These are phyloP conservation scores for Zosterops borbonicus DNA, from an alignment of 2,113 vertebrate species.

Conservation along the genomic window DNA sequence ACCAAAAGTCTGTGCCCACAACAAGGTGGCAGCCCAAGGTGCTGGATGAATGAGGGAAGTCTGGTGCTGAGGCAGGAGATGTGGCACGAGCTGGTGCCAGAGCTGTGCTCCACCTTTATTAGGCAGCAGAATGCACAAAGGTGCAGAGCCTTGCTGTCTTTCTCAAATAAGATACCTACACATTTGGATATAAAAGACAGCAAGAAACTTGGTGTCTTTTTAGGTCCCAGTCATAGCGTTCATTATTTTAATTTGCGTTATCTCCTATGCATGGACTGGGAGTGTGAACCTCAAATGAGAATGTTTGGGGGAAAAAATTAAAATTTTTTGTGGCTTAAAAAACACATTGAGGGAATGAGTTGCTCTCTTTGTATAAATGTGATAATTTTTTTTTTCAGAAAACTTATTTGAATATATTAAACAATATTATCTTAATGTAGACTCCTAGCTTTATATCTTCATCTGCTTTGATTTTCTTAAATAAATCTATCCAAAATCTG, in stretches of 20 bases:
- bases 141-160: not conserved
- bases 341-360: not conserved
- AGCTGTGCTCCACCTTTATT: not conserved
- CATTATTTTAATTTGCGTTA: not conserved
- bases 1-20: not conserved
- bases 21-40: not conserved
- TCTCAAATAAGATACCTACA: not conserved
- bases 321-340: not conserved
- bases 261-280: not conserved
- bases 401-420: not conserved
- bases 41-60: not conserved
- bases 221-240: not conserved
- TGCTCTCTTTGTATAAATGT: not conserved
- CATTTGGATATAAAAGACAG: not conserved
- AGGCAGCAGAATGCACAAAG: rapidly evolving
- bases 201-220: not conserved
- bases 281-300: not conserved
- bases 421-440: not conserved
- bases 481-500: not conserved
- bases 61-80: not conserved
- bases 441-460: not conserved
- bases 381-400: not conserved
- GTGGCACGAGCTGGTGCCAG: not conserved
- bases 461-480: not conserved
- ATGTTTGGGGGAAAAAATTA: not conserved